A percentile compares a stretch with the other conserved stretches of the same genome.
These are phyloP conservation scores for Acipenser oxyrinchus DNA, from an alignment of 2,797 vertebrate species.

Conservation along the genomic window DNA sequence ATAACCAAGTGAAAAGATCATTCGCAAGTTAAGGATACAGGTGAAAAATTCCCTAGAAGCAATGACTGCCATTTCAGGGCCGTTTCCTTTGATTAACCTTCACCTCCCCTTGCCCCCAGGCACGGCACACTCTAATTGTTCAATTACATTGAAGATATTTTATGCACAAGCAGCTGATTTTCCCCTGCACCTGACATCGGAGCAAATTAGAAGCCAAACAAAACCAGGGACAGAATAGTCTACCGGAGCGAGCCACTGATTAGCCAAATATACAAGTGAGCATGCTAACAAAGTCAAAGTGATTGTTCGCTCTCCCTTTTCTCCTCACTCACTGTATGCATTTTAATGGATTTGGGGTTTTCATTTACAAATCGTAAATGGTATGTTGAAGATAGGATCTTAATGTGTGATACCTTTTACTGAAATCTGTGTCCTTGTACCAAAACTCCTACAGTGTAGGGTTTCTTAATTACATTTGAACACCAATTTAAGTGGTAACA, in stretches of 20 bases:
- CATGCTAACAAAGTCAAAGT: not conserved
- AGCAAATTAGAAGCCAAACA: not conserved
- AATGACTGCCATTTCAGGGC: conserved; percentile 47
- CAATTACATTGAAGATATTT: conserved; percentile 35
- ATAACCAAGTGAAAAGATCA: too few species aligned
- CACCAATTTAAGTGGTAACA: too few species aligned
- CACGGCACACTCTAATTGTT: conserved; percentile 41
- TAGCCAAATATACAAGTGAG: not conserved
- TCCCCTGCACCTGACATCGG: conserved; percentile 26
- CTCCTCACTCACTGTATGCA: too few species aligned
- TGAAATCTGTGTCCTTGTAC: too few species aligned
- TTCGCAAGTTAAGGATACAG: conserved; percentile 26
- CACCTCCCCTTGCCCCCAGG: conserved; percentile 53
- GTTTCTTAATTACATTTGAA: too few species aligned
- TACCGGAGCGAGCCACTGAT: not conserved
- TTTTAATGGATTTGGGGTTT: too few species aligned
- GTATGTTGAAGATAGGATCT: too few species aligned
- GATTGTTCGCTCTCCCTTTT: too few species aligned
- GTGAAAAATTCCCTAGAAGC: conserved; percentile 53
- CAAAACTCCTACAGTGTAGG: too few species aligned
- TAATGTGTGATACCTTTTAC: too few species aligned
- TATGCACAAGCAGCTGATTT: conserved; percentile 11
- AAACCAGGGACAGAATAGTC: not conserved
- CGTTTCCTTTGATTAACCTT: conserved; percentile 72
- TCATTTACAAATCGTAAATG: too few species aligned